Base-by-base conservation (phyloP, 92 coral and sea anemone species). In the Porites cylindrica region DNA sequence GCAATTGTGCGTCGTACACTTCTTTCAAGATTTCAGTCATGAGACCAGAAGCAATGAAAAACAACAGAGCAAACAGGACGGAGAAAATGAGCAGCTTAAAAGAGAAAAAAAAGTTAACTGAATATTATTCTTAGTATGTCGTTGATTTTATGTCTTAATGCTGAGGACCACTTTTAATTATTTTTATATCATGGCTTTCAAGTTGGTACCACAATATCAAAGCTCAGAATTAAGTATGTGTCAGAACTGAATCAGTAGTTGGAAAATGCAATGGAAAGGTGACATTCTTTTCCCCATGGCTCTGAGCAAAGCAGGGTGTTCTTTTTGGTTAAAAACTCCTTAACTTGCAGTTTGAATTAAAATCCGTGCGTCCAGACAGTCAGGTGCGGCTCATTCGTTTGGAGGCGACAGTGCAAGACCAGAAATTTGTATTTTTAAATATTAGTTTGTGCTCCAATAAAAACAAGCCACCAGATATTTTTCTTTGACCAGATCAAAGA, bases 281-380 rank as follows among this genome's bases (percentile, higher is more conserved):
- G 2, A 29, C 23, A 21, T 21, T 21, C 23, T 21, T 21, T 21
- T 21, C 23, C 23, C 23, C 89, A 79, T 20, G 94, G 94, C 4
- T 24, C 94, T 50, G 72, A 88, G 24, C 88, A 84, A 1, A 88
- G 91, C 56, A 60, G 78, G 21, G 89, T 64, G 17, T 70, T 79
- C 6, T 21, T 81, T 5, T 58, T 88, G 6, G 26, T 72, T 11
- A 76, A 77, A 38, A 82, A 88, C 8, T 76, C 72, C 23, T 21
- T 21, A 21, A 21, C 20, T 76, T 88, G 29, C 79, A 88, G 68
- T 65, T 88, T 72, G 77, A 88, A 78, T 81, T 81, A 23, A 88
- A 76, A 67, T 63, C 56, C 7, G 70, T 66, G 59, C 74, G 17
- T 23, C 51, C 52, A 11, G 88, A 38, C 47, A 38, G 47, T 38